A percentile compares a stretch with the other conserved stretches of the same genome.
Evolutionary conservation across 1,140 invertebrate species (phyloP).

Genomic region (Vollenhovia emeryi): DNA sequence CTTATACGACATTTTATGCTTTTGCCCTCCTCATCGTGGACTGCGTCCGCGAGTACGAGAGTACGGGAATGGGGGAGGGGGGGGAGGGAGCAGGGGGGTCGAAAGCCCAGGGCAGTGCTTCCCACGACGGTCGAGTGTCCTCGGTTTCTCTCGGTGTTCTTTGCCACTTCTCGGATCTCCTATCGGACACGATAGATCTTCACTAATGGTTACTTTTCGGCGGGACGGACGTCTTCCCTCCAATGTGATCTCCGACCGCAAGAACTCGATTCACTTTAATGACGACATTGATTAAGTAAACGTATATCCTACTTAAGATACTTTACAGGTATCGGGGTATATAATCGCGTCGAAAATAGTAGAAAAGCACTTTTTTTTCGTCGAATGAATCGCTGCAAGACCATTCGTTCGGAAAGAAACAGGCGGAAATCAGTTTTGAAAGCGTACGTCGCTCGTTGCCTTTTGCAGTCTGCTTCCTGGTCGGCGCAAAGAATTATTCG

Average conservation of each 20-base stretch:
- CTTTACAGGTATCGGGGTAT: not conserved
- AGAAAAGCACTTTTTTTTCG: not conserved
- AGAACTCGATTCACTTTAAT: constrained; percentile 51
- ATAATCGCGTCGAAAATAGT: constrained; percentile 1
- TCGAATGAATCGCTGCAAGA: not conserved
- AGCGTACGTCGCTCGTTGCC: constrained; percentile 23
- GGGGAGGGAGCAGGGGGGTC: constrained; percentile 16
- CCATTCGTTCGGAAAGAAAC: not conserved
- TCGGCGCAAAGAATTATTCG: constrained; percentile 41
- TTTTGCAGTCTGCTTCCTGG: constrained; percentile 6
- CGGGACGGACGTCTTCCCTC: constrained; percentile 46
- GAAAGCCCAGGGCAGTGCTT: constrained; percentile 66
- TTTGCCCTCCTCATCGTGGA: constrained; percentile 56
- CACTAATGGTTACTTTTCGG: constrained; percentile 74
- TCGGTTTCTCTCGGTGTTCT: constrained; percentile 72
- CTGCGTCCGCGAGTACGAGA: constrained; percentile 27
- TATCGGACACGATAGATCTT: constrained; percentile 77
- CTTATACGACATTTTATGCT: constrained; percentile 63
- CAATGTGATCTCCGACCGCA: constrained; percentile 38
- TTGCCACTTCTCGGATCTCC: constrained; percentile 67
- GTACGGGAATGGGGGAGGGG: not conserved
- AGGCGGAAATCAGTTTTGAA: constrained; percentile 37
- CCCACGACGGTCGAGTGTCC: constrained; percentile 70
- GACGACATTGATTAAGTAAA: constrained; percentile 59
- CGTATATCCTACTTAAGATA: constrained; percentile 15